These are phyloP conservation scores for Puntigrus tetrazona DNA, from an alignment of 2,113 vertebrate species.

Conservation along the genomic window DNA sequence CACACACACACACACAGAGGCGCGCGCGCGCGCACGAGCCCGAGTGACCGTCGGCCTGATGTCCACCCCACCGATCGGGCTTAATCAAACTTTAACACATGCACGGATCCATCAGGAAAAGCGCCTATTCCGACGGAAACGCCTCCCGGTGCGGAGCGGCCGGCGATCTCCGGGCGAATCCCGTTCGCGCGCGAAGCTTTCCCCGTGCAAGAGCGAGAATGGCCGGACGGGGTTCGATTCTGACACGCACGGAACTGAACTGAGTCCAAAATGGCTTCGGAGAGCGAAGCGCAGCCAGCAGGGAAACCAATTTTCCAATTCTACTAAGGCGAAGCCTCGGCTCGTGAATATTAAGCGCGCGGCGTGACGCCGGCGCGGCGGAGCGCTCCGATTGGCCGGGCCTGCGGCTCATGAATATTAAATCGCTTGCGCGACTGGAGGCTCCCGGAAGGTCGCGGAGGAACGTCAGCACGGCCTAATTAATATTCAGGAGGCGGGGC, in stretches of 20 bases:
- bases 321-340: background rate
- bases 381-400: background rate
- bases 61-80: conserved; percentile 15
- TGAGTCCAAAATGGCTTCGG: conserved; percentile 71
- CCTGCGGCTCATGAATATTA: background rate
- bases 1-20: conserved; percentile 43
- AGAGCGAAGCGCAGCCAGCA: conserved; percentile 71
- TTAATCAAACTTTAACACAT: conserved; percentile 39
- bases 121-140: conserved; percentile 8
- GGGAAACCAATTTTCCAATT: conserved; percentile 56
- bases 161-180: background rate
- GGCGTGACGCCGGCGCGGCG: background rate
- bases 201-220: conserved; percentile 17
- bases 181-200: conserved; percentile 23
- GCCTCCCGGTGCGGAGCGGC: background rate
- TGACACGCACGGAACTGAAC: conserved; percentile 65
- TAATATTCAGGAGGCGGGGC: background rate
- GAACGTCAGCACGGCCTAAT: background rate
- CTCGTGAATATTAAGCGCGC: conserved; percentile 9
- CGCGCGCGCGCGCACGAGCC: conserved; percentile 43
- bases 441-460: no score
- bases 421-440: background rate
- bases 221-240: conserved; percentile 53
- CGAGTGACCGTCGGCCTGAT: conserved; percentile 39
- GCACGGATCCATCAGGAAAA: conserved; percentile 38